phyloP scores from a whole-genome alignment of 2,888 invertebrate species.

The Zygogramma bicolorata region DNA sequence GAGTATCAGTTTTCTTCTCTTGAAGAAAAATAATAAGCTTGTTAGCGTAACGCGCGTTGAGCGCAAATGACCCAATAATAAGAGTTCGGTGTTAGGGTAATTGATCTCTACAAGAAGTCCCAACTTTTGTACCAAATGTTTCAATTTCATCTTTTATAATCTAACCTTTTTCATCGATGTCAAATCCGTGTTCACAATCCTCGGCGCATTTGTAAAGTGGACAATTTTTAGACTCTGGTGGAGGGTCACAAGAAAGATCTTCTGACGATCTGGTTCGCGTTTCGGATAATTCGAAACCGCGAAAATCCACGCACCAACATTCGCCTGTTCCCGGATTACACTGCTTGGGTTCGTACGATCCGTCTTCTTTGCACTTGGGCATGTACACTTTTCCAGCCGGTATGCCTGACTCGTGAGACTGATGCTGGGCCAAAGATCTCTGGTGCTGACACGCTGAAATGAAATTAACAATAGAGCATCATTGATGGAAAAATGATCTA shows the following conservation, averaged over 20 bases:
- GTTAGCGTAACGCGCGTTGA: too few species aligned
- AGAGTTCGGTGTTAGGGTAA: too few species aligned
- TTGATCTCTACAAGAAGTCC: too few species aligned
- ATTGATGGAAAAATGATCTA: not conserved
- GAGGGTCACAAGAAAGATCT: constrained; percentile 66
- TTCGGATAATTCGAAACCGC: constrained; percentile 81
- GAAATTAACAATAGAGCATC: not conserved
- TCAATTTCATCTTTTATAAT: too few species aligned
- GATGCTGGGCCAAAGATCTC: constrained; percentile 69
- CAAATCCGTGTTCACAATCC: constrained; percentile 73
- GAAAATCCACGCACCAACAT: constrained; percentile 86
- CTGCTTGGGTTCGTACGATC: constrained; percentile 78
- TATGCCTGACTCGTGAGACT: constrained; percentile 78
- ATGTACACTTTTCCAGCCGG: constrained; percentile 82
- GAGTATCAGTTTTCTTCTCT: too few species aligned
- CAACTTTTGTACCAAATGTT: not conserved
- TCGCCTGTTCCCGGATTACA: constrained; percentile 76
- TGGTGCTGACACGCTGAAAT: constrained; percentile 76
- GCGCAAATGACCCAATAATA: not conserved
- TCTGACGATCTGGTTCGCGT: constrained; percentile 69
- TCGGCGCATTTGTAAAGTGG: constrained; percentile 67
- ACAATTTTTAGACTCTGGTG: constrained; percentile 64
- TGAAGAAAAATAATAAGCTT: too few species aligned
- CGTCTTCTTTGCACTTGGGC: constrained; percentile 79
- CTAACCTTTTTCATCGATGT: constrained; percentile 22